phyloP scores from a whole-genome alignment of 2,113 vertebrate species.

The Orientallactaga bullata region DNA sequence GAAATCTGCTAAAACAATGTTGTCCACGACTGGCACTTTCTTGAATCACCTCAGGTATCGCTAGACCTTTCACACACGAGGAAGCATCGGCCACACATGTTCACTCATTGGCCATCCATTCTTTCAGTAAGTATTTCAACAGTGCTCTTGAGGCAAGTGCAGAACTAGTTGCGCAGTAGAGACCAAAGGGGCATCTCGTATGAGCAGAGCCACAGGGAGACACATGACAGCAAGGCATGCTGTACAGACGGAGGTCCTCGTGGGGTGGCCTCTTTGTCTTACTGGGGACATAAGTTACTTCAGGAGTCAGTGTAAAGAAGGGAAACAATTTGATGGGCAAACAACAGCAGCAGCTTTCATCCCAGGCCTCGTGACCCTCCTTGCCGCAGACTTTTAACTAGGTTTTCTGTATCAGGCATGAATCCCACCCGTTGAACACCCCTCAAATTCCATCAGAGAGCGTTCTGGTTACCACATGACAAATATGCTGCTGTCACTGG shows the following conservation, averaged over 20 bases:
- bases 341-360: no score
- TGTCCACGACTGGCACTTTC: not conserved
- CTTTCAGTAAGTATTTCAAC: not conserved
- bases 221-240: not conserved
- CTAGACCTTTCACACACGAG: not conserved
- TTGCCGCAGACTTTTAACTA: no score
- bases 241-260: fast-evolving
- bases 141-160: not conserved
- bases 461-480: no score
- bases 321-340: not conserved
- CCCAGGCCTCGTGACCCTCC: no score
- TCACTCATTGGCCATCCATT: not conserved
- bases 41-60: not conserved
- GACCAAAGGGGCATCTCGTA: not conserved
- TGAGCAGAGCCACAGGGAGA: fast-evolving
- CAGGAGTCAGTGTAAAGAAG: not conserved
- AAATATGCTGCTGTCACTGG: no score
- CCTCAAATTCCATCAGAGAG: no score
- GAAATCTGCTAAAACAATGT: not conserved
- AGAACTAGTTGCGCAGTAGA: not conserved
- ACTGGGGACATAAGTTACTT: not conserved
- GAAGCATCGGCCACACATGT: not conserved
- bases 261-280: no score
- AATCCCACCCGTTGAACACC: no score
- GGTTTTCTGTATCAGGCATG: no score